Evolutionary conservation across 37 sponge, comb jelly and placozoan genomes (phyloP).

Genomic region (Haliclona indistincta): DNA sequence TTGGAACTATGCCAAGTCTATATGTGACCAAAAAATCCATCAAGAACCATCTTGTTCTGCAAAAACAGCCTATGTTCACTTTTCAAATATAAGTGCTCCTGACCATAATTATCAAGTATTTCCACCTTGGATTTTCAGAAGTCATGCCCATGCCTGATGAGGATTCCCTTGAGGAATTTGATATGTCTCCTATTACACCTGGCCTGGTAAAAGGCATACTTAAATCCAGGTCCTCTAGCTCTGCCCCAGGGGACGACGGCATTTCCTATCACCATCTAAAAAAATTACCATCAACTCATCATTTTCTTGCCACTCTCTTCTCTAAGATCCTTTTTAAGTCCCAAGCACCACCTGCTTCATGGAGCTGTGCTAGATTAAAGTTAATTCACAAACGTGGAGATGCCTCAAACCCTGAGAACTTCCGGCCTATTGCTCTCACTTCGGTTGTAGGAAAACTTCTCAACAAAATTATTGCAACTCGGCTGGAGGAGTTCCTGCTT

Average conservation of each 20-base stretch:
- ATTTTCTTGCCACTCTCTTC: slow-evolving; percentile 54
- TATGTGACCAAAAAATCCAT: background rate
- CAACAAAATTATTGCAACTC: slow-evolving; percentile 16
- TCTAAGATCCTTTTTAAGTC: slow-evolving; percentile 30
- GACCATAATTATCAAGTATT: too few species aligned
- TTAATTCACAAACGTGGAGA: slow-evolving; percentile 7
- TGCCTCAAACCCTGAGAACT: background rate
- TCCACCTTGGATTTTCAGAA: too few species aligned
- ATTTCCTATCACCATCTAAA: slow-evolving; percentile 37
- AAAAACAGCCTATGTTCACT: background rate
- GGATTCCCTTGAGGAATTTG: too few species aligned
- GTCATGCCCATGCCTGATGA: too few species aligned
- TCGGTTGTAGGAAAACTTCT: slow-evolving; percentile 11
- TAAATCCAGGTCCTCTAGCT: slow-evolving; percentile 18
- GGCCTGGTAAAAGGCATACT: slow-evolving; percentile 1
- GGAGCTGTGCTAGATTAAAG: slow-evolving; percentile 25
- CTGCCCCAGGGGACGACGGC: slow-evolving; percentile 35
- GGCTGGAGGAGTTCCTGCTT: slow-evolving; percentile 17
- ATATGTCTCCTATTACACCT: slow-evolving; percentile 38
- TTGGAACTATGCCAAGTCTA: background rate
- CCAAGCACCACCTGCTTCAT: background rate
- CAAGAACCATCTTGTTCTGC: background rate
- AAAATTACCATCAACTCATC: slow-evolving; percentile 28
- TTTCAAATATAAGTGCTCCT: background rate
- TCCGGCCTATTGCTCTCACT: slow-evolving; percentile 25